phyloP scores from a whole-genome alignment of 2,888 invertebrate genomes.

The Erebia palarica region DNA sequence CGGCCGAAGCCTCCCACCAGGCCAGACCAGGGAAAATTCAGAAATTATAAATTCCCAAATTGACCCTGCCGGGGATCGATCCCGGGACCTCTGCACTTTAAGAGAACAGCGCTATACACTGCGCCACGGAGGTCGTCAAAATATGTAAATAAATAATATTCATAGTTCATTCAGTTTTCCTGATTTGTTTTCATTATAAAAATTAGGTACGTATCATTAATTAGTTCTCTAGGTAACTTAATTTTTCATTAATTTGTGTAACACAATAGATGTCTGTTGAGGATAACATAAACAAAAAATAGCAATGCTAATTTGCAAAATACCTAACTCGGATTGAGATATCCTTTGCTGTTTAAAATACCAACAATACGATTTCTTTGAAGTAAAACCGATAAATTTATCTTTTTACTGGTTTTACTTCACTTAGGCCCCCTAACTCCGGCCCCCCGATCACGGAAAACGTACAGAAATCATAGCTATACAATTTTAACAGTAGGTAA shows the following conservation, averaged over 20 bases:
- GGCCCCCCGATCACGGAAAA: not conserved
- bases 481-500: not conserved
- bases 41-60: too few relatives aligned
- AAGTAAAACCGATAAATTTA: not conserved
- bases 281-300: not conserved
- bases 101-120: too few relatives aligned
- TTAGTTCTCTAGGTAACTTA: not conserved
- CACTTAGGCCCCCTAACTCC: not conserved
- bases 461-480: too few relatives aligned
- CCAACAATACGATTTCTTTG: not conserved
- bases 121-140: too few relatives aligned
- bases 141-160: too few relatives aligned
- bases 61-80: too few relatives aligned
- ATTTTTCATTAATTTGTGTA: not conserved
- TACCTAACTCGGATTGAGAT: not conserved
- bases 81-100: too few relatives aligned
- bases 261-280: not conserved
- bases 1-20: too few relatives aligned
- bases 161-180: not conserved
- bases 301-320: too few relatives aligned
- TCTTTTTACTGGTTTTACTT: too few relatives aligned
- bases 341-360: not conserved
- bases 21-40: too few relatives aligned
- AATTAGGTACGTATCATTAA: not conserved
- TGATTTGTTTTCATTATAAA: slow-evolving; percentile 2